A percentile compares a stretch with the other conserved stretches of the same genome.
These are phyloP conservation scores for Brassicogethes aeneus DNA, from an alignment of 2,888 invertebrate species.

Conservation along the genomic window DNA sequence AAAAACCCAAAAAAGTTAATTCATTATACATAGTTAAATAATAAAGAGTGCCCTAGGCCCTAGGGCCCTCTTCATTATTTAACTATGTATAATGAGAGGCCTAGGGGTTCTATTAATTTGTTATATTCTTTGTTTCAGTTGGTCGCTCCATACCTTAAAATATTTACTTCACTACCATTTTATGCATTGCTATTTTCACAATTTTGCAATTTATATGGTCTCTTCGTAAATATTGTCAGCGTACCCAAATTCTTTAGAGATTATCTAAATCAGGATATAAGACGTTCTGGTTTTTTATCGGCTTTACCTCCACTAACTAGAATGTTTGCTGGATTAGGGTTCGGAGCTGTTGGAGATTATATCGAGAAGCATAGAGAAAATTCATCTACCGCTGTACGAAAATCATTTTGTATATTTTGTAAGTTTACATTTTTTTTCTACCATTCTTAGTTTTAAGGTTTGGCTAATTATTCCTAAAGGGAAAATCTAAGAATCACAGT, in stretches of 20 bases:
- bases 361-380: no score
- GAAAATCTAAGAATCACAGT: no score
- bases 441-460: no score
- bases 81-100: no score
- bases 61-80: no score
- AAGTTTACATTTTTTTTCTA: constrained; percentile 13
- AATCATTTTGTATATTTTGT: constrained; percentile 27
- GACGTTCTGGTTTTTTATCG: constrained; percentile 22
- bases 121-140: constrained; percentile 18
- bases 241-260: constrained; percentile 23
- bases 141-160: constrained; percentile 20
- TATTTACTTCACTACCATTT: constrained; percentile 20
- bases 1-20: no score
- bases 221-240: constrained; percentile 19
- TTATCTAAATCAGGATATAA: constrained; percentile 23
- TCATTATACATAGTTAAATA: no score
- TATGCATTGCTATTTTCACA: constrained; percentile 20
- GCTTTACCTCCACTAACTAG: constrained; percentile 26
- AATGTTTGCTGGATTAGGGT: constrained; percentile 21
- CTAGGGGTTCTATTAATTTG: no score
- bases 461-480: no score
- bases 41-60: no score
- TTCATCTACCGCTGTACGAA: constrained; percentile 21
- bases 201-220: constrained; percentile 24
- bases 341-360: constrained; percentile 24